Base-by-base conservation (phyloP, 2,888 invertebrate genomes). In the Callinectes sapidus region DNA sequence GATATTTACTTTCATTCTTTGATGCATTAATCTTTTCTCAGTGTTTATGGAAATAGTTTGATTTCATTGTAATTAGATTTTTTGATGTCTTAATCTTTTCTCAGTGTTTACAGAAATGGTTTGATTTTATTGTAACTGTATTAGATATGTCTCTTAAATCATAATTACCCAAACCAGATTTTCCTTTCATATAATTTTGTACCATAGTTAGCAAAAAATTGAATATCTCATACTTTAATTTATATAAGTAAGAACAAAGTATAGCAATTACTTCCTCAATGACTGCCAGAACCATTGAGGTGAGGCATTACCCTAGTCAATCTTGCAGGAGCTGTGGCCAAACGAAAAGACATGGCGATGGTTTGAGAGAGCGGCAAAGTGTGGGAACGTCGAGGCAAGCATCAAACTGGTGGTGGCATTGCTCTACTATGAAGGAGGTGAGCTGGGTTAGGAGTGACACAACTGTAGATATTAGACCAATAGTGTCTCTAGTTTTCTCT, bases 371-470 rank as follows among this genome's bases (percentile, higher is more conserved):
- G 91, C 91, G 32, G 91, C 91, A 0, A 48, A 28, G 35, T 91
- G 87, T 48, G 91, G 91, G 32, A 91, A 91, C 61, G 87, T 91
- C 2, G 91, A 87, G 42, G 87, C 91, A 13, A 87, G 91, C 71
- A 91, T 91, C 54, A 91, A 91, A 77, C 87, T 91, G 32, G 87
- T 86, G 28, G 91, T 91, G 32, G 91, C 91, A 18, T 77, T 91
- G 28, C 91, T 91, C 23, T 91, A 91, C 77, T 87, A 87, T 54
- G 91, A 91, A 71, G 91, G 91, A 87, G 91, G 91, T 91, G 71
- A 77, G 71, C 1, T 28, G n/a, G 48, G 71, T 2, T 61, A 16
- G 23, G 23, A 23, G 61, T 61, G 48, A 48, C 10, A 10, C 48
- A 48, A 0, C 48, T 8, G 48, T 48, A 48, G 48, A 8, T 48